These are phyloP conservation scores for Montifringilla adamsi DNA, from an alignment of 2,113 vertebrate genomes.

Conservation along the genomic window DNA sequence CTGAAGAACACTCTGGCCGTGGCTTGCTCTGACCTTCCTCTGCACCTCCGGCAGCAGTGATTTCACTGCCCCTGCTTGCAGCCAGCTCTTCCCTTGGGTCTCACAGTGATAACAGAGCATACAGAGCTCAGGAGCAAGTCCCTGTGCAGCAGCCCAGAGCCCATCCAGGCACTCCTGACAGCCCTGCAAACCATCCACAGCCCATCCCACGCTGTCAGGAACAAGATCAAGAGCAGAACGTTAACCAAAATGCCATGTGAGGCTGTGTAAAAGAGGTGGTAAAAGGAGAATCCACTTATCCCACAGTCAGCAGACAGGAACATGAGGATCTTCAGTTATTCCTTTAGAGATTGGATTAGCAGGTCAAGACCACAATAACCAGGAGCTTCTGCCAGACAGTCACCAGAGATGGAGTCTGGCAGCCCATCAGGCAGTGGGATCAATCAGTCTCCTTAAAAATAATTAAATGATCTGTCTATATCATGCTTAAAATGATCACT, in stretches of 20 bases:
- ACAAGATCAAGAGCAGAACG: neutral
- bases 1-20: neutral
- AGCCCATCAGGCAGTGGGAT: neutral
- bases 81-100: neutral
- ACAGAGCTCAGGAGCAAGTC: neutral
- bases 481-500: neutral
- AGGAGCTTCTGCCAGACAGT: neutral
- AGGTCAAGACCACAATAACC: neutral
- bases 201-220: neutral
- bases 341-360: neutral
- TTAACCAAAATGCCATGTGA: neutral
- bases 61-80: neutral
- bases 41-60: neutral
- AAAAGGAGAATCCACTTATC: conserved; percentile 17
- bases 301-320: neutral
- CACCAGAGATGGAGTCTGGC: neutral
- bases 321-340: neutral
- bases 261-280: neutral
- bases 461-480: neutral
- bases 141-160: neutral
- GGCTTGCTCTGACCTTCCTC: neutral
- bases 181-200: neutral
- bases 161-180: neutral
- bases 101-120: neutral
- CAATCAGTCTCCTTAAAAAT: neutral